Base-by-base conservation (phyloP, 2,888 invertebrate species). In the Dryadula phaetusa region DNA sequence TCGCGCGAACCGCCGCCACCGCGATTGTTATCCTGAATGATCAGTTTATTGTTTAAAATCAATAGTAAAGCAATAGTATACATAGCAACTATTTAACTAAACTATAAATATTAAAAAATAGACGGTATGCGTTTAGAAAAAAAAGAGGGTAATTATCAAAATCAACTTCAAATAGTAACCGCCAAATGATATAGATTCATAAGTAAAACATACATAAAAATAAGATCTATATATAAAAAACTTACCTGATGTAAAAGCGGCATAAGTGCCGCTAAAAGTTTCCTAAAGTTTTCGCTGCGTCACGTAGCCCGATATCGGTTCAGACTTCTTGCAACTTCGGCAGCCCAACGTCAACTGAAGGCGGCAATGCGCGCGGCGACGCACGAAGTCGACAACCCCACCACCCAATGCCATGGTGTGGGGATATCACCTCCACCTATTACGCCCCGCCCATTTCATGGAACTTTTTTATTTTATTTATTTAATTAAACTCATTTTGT, bases 221-320 rank as follows among this genome's bases (percentile, higher is more conserved):
- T 14, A 25, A n/a, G n/a, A n/a, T n/a, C n/a, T n/a, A n/a, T n/a
- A n/a, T n/a, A n/a, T n/a, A n/a, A 62, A 53, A 65, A 64, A 81
- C 85, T 85, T 18, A 87, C 91, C 82, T 85, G 87, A 76, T 86
- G 90, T 75, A 92, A 73, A 49, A 90, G 84, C 86, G 91, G 88
- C 91, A 92, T 92, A 68, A 70, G 71, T 79, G 83, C 87, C 85
- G 85, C 82, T 75, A 56, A 62, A 81, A 82, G 67, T 81, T 83
- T 79, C 71, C 62, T 69, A 62, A 84, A 85, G 81, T 84, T 82
- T 72, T 76, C 77, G 74, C 65, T 71, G 66, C 66, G 47, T 63
- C 52, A 65, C 74, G 78, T 73, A 71, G 22, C 72, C 83, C 84
- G 82, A 76, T 80, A 79, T 75, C 75, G 79, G 63, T 67, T 70